Conservation (phyloP, 2,113 vertebrate genomes). For the Centropus unirufus region DNA sequence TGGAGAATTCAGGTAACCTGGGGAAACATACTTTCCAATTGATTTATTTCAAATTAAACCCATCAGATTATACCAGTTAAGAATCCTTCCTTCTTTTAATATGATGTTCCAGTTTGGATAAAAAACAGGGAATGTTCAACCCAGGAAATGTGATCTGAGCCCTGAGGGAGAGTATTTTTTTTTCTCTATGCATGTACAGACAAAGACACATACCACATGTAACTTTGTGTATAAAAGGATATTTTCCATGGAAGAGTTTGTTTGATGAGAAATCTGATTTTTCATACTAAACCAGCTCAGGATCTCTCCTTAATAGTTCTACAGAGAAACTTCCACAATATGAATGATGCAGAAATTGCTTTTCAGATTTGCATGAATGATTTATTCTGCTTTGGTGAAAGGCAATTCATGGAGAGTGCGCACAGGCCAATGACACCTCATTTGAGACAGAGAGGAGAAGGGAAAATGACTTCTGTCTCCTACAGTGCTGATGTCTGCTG, state of each 20-base stretch:
- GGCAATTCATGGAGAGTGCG: background rate
- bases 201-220: background rate
- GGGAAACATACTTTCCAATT: background rate
- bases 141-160: background rate
- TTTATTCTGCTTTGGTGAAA: conserved; percentile 46
- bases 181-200: fast-evolving
- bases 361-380: conserved; percentile 45
- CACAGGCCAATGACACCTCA: background rate
- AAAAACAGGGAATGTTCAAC: background rate
- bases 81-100: background rate
- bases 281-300: background rate
- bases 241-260: background rate
- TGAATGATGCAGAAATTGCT: conserved; percentile 50
- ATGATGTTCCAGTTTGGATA: background rate
- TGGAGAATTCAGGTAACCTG: conserved; percentile 93
- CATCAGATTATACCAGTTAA: background rate
- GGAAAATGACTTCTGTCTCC: background rate
- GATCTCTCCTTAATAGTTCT: background rate
- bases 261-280: conserved; percentile 19
- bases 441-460: conserved; percentile 2
- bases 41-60: background rate
- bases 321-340: conserved; percentile 7
- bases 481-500: background rate
- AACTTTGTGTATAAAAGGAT: background rate
- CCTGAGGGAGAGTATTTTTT: background rate